Evolutionary conservation across 2,888 invertebrate species (phyloP).

Genomic region (Tetragnatha montana): DNA sequence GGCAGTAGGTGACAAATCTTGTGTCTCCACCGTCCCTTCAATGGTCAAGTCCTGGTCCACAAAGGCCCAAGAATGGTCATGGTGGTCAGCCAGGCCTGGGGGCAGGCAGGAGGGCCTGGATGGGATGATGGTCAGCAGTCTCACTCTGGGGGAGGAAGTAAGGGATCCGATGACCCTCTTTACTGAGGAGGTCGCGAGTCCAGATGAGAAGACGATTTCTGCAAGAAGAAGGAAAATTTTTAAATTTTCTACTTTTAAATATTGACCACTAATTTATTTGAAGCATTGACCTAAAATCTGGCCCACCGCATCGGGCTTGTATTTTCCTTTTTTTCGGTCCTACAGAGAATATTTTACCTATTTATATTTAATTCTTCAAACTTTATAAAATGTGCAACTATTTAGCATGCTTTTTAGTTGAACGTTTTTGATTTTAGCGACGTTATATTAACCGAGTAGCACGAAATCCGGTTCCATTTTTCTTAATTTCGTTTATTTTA

Average conservation of each 20-base stretch:
- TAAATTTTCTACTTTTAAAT: neutral
- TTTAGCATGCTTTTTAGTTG: no score
- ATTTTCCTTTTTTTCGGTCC: no score
- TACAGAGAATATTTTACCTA: no score
- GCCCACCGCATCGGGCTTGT: no score
- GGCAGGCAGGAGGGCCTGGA: conserved; percentile 21
- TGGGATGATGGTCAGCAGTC: neutral
- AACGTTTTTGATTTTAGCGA: no score
- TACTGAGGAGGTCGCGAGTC: conserved; percentile 10
- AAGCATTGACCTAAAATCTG: no score
- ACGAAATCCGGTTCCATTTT: no score
- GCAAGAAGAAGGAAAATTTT: neutral
- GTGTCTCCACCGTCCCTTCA: neutral
- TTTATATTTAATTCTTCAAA: no score
- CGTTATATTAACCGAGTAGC: no score
- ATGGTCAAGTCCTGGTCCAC: conserved; percentile 14
- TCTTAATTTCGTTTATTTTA: no score
- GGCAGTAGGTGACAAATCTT: neutral
- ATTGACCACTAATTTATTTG: no score
- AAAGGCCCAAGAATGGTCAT: neutral
- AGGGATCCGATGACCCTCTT: neutral
- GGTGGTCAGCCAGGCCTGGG: neutral
- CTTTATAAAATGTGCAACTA: no score
- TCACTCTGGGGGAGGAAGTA: neutral
- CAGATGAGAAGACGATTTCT: conserved; percentile 45